Conservation (phyloP, 2,888 invertebrate species). For the Thalpophila matura region DNA sequence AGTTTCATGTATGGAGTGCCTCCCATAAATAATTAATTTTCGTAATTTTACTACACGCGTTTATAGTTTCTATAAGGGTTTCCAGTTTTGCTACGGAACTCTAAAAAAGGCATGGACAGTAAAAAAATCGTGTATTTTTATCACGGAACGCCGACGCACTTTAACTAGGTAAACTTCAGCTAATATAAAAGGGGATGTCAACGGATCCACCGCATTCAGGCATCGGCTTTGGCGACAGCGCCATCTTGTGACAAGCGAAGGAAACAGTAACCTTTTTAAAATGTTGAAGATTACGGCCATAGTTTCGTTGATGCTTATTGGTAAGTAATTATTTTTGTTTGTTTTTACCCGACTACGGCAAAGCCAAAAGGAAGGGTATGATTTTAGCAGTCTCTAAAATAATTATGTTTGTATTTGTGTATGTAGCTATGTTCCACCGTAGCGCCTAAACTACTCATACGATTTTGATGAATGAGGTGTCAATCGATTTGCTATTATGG, state of each 20-base stretch:
- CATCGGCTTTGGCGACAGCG: slow-evolving; percentile 55
- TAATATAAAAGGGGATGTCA: slow-evolving; percentile 75
- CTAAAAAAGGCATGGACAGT: background rate
- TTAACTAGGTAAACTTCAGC: slow-evolving; percentile 69
- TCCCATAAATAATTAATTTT: too few species aligned
- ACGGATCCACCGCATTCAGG: slow-evolving; percentile 67
- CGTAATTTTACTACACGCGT: too few species aligned
- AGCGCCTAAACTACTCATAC: too few species aligned
- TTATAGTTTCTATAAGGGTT: background rate
- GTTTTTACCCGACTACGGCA: background rate
- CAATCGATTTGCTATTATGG: too few species aligned
- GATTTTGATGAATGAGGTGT: too few species aligned
- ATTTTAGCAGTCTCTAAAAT: too few species aligned
- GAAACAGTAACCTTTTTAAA: slow-evolving; percentile 51
- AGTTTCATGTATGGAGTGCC: too few species aligned
- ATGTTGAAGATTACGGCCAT: slow-evolving; percentile 84
- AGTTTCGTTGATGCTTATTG: slow-evolving; percentile 82
- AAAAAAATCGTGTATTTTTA: slow-evolving; percentile 36
- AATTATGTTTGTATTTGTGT: too few species aligned
- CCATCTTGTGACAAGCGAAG: slow-evolving; percentile 69
- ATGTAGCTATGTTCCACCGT: too few species aligned
- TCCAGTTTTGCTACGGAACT: background rate
- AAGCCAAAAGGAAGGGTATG: too few species aligned
- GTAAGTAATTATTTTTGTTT: slow-evolving; percentile 71
- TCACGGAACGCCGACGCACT: slow-evolving; percentile 61